phyloP scores from a whole-genome alignment of 2,113 vertebrate species.

The Percina caprodes region DNA sequence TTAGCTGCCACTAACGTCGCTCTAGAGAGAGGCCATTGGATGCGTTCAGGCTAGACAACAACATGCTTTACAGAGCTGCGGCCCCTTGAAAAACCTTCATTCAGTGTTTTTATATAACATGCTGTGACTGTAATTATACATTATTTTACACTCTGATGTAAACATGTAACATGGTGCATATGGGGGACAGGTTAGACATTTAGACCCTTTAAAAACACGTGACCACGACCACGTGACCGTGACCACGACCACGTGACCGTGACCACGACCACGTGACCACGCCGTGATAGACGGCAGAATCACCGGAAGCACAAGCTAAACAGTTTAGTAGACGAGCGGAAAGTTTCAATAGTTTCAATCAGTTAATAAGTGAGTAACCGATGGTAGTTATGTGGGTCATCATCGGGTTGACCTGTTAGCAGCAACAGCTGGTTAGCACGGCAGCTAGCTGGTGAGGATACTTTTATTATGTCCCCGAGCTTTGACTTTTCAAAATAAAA shows the following conservation, averaged over 20 bases:
- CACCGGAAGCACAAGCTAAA: too few relatives aligned
- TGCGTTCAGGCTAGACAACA: slow-evolving; percentile 42
- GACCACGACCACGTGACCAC: too few relatives aligned
- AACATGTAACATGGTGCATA: neutral
- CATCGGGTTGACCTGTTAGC: too few relatives aligned
- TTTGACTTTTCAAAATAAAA: too few relatives aligned
- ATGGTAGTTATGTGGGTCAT: neutral
- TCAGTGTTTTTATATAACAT: slow-evolving; percentile 9
- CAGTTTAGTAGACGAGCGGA: too few relatives aligned
- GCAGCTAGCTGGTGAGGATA: too few relatives aligned
- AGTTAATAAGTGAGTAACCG: neutral
- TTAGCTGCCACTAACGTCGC: slow-evolving; percentile 71
- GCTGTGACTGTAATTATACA: neutral
- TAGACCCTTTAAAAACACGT: neutral
- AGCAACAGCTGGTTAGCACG: too few relatives aligned
- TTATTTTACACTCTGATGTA: neutral
- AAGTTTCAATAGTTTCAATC: too few relatives aligned
- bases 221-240: too few relatives aligned
- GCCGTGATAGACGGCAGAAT: too few relatives aligned
- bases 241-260: too few relatives aligned
- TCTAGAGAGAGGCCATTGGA: slow-evolving; percentile 60
- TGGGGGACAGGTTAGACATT: neutral
- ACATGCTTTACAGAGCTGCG: slow-evolving; percentile 25
- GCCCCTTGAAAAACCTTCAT: slow-evolving; percentile 14
- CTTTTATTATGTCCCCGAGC: too few relatives aligned